phyloP scores from a whole-genome alignment of 2,797 vertebrate genomes.

The Danio choprae region DNA sequence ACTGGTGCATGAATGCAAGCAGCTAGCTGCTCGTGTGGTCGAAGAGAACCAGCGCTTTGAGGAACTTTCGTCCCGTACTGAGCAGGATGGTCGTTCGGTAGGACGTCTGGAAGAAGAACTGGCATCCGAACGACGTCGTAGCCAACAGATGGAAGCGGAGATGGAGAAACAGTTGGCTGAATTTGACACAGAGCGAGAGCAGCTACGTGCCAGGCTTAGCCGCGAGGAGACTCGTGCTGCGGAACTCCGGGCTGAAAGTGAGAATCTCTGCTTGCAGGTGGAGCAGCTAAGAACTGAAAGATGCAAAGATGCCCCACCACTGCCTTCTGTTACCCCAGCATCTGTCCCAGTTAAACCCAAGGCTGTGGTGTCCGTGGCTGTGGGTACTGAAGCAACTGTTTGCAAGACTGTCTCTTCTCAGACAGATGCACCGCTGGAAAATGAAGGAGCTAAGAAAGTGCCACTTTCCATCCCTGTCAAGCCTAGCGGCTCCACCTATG shows the following conservation, averaged over 20 bases:
- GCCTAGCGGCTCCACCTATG: constrained; percentile 81
- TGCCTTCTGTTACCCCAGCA: constrained; percentile 57
- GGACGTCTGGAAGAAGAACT: constrained; percentile 87
- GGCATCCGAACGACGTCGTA: constrained; percentile 81
- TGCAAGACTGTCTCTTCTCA: constrained; percentile 86
- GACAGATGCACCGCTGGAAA: constrained; percentile 82
- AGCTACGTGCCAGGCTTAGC: constrained; percentile 89
- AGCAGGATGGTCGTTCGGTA: constrained; percentile 86
- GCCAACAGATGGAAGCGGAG: constrained; percentile 94
- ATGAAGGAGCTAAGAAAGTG: constrained; percentile 82
- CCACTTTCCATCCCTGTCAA: constrained; percentile 87
- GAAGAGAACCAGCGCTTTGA: constrained; percentile 94
- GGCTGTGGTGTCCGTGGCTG: constrained; percentile 79
- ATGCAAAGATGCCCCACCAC: constrained; percentile 63
- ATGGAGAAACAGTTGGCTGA: constrained; percentile 98
- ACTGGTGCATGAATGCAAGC: constrained; percentile 96
- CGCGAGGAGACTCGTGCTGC: constrained; percentile 85
- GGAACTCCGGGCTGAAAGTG: constrained; percentile 86
- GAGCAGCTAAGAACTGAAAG: constrained; percentile 89
- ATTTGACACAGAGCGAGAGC: constrained; percentile 93
- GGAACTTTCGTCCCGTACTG: constrained; percentile 86
- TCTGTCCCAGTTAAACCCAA: constrained; percentile 77
- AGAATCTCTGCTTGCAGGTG: constrained; percentile 88
- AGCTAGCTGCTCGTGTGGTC: constrained; percentile 89
- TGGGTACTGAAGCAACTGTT: constrained; percentile 83